Conservation (phyloP, 2,888 invertebrate species). For the Callyntrura sp. region DNA sequence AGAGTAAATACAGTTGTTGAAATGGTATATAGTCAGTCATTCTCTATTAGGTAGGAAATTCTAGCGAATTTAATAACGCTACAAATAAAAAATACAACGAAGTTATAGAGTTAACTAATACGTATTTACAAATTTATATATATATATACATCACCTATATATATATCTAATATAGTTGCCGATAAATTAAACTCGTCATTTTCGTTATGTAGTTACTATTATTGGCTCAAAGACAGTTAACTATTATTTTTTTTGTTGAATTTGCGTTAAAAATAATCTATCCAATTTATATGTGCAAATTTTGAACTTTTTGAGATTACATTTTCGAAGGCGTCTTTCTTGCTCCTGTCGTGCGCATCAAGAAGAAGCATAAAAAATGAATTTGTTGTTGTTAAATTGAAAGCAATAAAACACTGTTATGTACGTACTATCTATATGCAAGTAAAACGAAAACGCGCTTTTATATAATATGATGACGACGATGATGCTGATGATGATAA, state of each 20-base stretch:
- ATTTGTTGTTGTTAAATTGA: neutral
- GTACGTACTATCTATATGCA: neutral
- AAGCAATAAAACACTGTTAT: slow-evolving; percentile 38
- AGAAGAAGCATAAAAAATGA: neutral
- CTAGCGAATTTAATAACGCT: neutral
- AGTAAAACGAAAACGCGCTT: neutral
- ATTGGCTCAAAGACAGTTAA: slow-evolving; percentile 68
- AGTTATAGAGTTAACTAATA: too few species aligned
- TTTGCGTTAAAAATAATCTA: slow-evolving; percentile 27
- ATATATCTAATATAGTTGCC: too few species aligned
- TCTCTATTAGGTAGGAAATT: neutral
- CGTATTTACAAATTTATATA: neutral
- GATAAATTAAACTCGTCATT: neutral
- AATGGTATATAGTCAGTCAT: neutral
- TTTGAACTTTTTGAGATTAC: slow-evolving; percentile 64
- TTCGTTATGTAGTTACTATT: too few species aligned
- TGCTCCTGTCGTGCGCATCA: slow-evolving; percentile 34
- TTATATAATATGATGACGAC: neutral
- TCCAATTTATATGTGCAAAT: slow-evolving; percentile 28
- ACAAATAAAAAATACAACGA: neutral
- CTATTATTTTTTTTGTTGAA: slow-evolving; percentile 31
- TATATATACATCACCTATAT: neutral
- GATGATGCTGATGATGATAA: neutral
- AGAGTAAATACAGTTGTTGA: neutral
- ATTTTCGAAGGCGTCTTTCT: slow-evolving; percentile 63